Evolutionary conservation across 1,140 invertebrate species (phyloP).

Genomic region (Spodoptera frugiperda): DNA sequence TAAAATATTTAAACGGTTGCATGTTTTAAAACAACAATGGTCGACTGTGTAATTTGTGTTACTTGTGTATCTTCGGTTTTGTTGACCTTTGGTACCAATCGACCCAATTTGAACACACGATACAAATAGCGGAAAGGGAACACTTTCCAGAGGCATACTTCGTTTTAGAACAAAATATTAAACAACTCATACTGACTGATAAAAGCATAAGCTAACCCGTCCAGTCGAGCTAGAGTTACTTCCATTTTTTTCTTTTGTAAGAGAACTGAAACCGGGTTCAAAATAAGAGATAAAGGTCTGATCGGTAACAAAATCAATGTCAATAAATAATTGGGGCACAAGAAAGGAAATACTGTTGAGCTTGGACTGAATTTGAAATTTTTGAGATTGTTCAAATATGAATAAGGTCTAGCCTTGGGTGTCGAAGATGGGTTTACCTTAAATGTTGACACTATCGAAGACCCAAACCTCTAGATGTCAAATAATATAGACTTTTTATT

Average conservation of each 20-base stretch:
- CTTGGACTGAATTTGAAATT: background rate
- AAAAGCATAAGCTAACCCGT: no score
- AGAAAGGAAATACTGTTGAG: background rate
- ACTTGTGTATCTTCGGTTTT: background rate
- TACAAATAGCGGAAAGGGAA: background rate
- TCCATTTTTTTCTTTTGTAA: no score
- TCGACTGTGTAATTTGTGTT: slow-evolving; percentile 5
- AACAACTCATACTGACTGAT: no score
- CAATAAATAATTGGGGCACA: background rate
- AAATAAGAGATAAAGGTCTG: background rate
- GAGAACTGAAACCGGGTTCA: no score
- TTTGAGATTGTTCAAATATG: background rate
- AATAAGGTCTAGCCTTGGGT: background rate
- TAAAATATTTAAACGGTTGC: slow-evolving; percentile 20
- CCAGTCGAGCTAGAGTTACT: no score
- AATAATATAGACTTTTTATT: no score
- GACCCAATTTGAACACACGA: background rate
- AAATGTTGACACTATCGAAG: background rate
- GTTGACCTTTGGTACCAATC: background rate
- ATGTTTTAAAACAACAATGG: slow-evolving; percentile 19
- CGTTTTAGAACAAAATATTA: no score
- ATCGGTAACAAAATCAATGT: background rate
- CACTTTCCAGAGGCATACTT: no score
- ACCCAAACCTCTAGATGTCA: background rate
- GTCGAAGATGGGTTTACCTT: background rate